A percentile compares a stretch with the other conserved stretches of the same genome.
These are phyloP conservation scores for Glandiceps talaboti DNA, from an alignment of 53 echinoderm and acorn worm species.

Conservation along the genomic window DNA sequence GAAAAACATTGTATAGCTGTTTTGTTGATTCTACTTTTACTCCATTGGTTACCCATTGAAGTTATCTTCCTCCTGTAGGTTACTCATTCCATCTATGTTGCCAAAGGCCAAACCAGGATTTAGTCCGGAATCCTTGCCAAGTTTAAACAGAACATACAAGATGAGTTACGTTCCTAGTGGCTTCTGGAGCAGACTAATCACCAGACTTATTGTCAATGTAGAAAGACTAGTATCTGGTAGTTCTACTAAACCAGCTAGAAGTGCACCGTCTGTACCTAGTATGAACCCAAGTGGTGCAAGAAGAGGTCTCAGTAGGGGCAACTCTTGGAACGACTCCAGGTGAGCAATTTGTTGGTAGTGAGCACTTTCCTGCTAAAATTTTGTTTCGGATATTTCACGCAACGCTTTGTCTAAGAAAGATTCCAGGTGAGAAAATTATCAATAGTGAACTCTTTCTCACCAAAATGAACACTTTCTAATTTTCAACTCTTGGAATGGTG, in stretches of 20 bases:
- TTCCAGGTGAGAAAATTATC: too few relatives aligned
- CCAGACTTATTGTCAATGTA: slow-evolving; percentile 51
- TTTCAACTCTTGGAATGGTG: too few relatives aligned
- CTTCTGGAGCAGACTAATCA: slow-evolving; percentile 70
- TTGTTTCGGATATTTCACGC: too few relatives aligned
- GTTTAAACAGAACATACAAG: slow-evolving; percentile 45
- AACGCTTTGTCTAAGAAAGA: too few relatives aligned
- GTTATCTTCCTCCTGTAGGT: too few relatives aligned
- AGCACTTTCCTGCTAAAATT: too few relatives aligned
- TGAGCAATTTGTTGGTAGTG: background rate
- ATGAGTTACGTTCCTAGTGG: slow-evolving; percentile 67
- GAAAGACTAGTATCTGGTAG: slow-evolving; percentile 17
- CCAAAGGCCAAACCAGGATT: slow-evolving; percentile 63
- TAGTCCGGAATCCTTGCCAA: slow-evolving; percentile 2
- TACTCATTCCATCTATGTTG: slow-evolving; percentile 52
- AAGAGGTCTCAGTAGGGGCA: background rate
- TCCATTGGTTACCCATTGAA: too few relatives aligned
- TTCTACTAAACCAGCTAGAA: background rate
- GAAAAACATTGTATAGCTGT: too few relatives aligned
- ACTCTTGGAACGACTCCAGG: background rate
- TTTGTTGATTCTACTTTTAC: too few relatives aligned
- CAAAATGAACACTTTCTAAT: too few relatives aligned
- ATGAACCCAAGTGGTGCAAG: background rate
- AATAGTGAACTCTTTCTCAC: too few relatives aligned
- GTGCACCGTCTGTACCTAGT: background rate